Evolutionary conservation across 2,888 invertebrate species (phyloP), one percentile per base, ranked within the genome.

Genomic region (Marronus borbonicus): DNA sequence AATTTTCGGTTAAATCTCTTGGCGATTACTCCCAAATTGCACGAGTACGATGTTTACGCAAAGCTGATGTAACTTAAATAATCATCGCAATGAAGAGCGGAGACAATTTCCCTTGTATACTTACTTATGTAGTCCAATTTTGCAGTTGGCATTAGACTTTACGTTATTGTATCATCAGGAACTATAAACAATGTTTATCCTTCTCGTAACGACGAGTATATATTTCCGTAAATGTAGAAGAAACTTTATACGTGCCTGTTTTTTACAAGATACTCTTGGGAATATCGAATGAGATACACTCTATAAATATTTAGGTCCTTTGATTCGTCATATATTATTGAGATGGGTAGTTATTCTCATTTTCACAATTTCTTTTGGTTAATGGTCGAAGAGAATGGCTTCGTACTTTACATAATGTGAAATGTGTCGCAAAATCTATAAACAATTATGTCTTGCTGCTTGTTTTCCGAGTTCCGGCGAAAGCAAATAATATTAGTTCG

Each of bases 1-100:
- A 60, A 74, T 60, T 74, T 74, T 74, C 20, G 72, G 60, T 74
- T 74, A 74, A 60, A 74, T 74, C 72, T 74, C 72, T 44, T 31
- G 72, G 60, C 44, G 72, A 74, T 74, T 74, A 74, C 72, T 10
- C 39, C 62, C 60, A 60, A 74, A 74, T 74, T 60, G 60, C 72
- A 44, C 39, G 60, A 62, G 72, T 49, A 60, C 60, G 50, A 50
- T 50, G 68, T 68, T 74, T 74, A 60, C 49, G 39, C 44, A 24
- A 20, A 60, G 44, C 20, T 74, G 72, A 74, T 44, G 39, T 62
- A 60, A 74, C 72, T 60, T 44, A 44, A 60, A 44, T 44, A 74
- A 58, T 49, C 58, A 74, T 74, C 24, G 60, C 60, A 60, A 17
- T 74, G 24, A 74, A 62, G 72, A 60, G 10, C 36, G 49, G 28